Percentiles rank a stretch among this genome's conserved stretches.
These are phyloP conservation scores for Drosophila malerkotliana DNA, from an alignment of 1,140 invertebrate species.

Conservation along the genomic window DNA sequence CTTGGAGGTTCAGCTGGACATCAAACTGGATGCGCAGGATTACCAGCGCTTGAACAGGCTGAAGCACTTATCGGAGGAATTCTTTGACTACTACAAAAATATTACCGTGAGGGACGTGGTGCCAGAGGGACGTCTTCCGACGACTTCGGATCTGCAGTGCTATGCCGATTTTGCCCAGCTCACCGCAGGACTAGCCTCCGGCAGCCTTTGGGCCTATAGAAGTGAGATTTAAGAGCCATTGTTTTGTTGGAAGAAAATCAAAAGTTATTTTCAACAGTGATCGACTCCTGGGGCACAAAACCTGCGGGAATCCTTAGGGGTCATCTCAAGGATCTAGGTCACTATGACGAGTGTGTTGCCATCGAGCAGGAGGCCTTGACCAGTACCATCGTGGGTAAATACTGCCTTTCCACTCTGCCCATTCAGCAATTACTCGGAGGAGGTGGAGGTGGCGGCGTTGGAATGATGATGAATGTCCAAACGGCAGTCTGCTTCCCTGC, in stretches of 20 bases:
- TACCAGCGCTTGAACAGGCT: constrained; percentile 35
- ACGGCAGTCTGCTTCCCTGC: constrained; percentile 51
- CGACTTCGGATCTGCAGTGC: constrained; percentile 49
- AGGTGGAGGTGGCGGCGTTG: constrained; percentile 1
- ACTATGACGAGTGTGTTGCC: constrained; percentile 63
- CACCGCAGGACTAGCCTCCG: constrained; percentile 10
- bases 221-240: constrained; percentile 31
- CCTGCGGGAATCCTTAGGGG: constrained; percentile 60
- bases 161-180: constrained; percentile 42
- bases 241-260: not conserved
- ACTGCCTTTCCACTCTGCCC: constrained; percentile 49
- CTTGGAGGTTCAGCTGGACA: not conserved
- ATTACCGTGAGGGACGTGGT: constrained; percentile 35
- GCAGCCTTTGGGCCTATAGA: constrained; percentile 45
- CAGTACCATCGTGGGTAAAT: constrained; percentile 38
- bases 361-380: constrained; percentile 34
- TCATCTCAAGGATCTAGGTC: constrained; percentile 54
- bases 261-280: constrained; percentile 32
- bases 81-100: constrained; percentile 34
- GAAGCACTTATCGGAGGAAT: constrained; percentile 32
- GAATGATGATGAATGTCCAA: constrained; percentile 22
- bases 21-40: constrained; percentile 25
- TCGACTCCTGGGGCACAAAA: constrained; percentile 69
- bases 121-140: constrained; percentile 21
- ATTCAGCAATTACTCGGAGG: constrained; percentile 32